Base-by-base conservation (phyloP, 2,113 vertebrate genomes). In the Herpailurus yagouaroundi region DNA sequence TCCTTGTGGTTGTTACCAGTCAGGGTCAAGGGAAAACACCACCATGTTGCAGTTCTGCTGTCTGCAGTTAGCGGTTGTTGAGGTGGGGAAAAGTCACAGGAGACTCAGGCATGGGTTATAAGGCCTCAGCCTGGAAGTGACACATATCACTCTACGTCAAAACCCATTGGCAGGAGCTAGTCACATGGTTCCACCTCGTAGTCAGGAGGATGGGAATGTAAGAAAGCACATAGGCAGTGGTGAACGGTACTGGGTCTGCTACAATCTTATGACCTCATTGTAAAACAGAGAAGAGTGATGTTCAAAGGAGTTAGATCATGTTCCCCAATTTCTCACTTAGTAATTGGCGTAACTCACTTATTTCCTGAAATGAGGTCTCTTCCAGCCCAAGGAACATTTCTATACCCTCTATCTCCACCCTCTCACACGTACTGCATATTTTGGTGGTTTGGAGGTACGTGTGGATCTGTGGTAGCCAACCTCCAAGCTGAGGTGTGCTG, bases 301-400 rank as follows among this genome's bases (percentile, higher is more conserved):
- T 74, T 81, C 5, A 27, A 27, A 84, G 41, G 57, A 27, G 19
- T 74, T 84, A 68, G n/a, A 60, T 73, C 10, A 7, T n/a, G 31
- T 71, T 83, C 12, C 29, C 48, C 21, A 18, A 18, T 88, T 15
- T 50, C 33, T 41, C 15, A 13, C 14, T 73, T 80, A 27, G 55
- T 83, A 79, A 80, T 27, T 45, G 4, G 31, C 50, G 79, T 55
- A 45, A 45, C 45, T 45, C 45, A 41, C 27, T 48, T 79, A 38
- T 16, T 77, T 97, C 23, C 71, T 81, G 38, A 71, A 64, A 92
- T 10, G 76, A 84, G n/a, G 33, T 84, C 48, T 73, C 25, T 91
- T 12, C 80, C 10, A 50, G 36, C 45, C 19, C n/a, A 50, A 66
- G 25, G 74, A 71, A 36, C 9, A 1, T 63, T 29, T 73, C 66